Percentiles rank a stretch among this genome's conserved stretches.
Conservation (phyloP, 2,888 invertebrate species). For the Camptogramma bilineatum region DNA sequence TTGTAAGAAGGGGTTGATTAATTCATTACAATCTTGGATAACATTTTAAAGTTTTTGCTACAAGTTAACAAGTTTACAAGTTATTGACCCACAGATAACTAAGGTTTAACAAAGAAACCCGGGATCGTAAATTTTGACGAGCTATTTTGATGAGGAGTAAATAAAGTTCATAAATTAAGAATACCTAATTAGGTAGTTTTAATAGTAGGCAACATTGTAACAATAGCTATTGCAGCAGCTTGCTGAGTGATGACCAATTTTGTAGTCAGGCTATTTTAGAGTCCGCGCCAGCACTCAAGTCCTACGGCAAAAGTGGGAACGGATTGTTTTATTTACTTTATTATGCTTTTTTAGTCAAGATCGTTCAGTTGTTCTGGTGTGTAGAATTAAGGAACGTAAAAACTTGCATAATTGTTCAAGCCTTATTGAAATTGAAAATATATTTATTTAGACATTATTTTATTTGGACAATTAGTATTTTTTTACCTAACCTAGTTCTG, state of each 20-base stretch:
- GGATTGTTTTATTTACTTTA: too few relatives aligned
- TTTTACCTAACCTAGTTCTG: too few relatives aligned
- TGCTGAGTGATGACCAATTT: neutral
- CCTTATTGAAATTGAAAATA: too few relatives aligned
- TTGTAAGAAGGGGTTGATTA: conserved; percentile 20
- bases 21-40: conserved; percentile 17
- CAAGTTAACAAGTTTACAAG: conserved; percentile 2
- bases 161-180: conserved; percentile 16
- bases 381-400: too few relatives aligned
- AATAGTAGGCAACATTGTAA: conserved; percentile 3
- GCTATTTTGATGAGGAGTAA: conserved; percentile 4
- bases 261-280: neutral
- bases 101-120: conserved; percentile 15
- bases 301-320: too few relatives aligned
- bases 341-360: too few relatives aligned
- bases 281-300: too few relatives aligned
- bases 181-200: conserved; percentile 10
- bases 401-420: too few relatives aligned
- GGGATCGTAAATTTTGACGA: conserved; percentile 22
- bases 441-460: too few relatives aligned
- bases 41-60: conserved; percentile 15
- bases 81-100: conserved; percentile 19
- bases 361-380: too few relatives aligned
- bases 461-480: too few relatives aligned
- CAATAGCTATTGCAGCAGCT: neutral